Evolutionary conservation across 2,113 vertebrate genomes (phyloP), one percentile per base, ranked within the genome.

Genomic region (Phrynocephalus versicolor): DNA sequence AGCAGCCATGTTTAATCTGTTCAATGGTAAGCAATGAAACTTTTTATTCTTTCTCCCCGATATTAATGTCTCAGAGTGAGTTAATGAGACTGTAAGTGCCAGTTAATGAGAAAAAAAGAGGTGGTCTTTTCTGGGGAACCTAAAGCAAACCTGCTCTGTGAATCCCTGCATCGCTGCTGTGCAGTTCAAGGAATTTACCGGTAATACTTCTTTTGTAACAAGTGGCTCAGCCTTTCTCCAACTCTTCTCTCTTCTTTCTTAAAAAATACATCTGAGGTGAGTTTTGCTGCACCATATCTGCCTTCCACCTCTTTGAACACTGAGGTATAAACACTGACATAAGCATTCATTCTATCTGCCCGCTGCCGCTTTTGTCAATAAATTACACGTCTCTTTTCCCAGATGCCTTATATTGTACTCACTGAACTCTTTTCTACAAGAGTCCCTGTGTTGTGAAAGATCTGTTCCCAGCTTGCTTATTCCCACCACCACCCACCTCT

Each of bases 311-410:
- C 89, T 91, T 79, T 85, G 57, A 94, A 91, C 85, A 87, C 83
- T 86, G 70, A 57, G 74, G 88, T 86, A 94, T 91, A 92, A 90
- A 90, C 33, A 93, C 89, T 87, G 89, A 93, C 91, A 92, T 94
- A 58, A n/a, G 89, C 92, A 94, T 93, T 92, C 87, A 93, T 90
- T 75, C 60, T 30, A 19, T 75, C 71, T 81, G 67, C 79, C 91
- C 87, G 90, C 90, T 93, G 88, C 69, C 88, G 94, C 88, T 85
- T 90, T 90, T 91, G 89, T 90, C 93, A 88, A 93, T 95, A 94
- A 95, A 96, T 95, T 95, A 95, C 89, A 88, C 91, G 90, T 86
- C 92, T 94, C 18, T 58, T 88, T 91, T 89, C 77, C 83, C 82
- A 90, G 89, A 91, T 89, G 89, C 87, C 89, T 91, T 81, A 21